Base-by-base conservation (phyloP, 2,113 vertebrate genomes). In the Xerus inauris region DNA sequence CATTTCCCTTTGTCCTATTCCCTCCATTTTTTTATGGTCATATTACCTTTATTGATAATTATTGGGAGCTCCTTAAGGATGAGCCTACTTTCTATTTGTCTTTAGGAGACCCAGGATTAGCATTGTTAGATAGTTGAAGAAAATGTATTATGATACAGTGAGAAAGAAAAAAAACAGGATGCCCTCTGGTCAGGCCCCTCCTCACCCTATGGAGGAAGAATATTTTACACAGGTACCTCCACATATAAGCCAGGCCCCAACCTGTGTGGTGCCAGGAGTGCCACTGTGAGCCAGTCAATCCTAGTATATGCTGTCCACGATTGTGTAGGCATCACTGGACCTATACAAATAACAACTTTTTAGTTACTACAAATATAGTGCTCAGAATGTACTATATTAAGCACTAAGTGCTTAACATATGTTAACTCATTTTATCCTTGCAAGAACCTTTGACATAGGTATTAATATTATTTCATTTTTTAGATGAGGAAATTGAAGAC, bases 21-120 rank as follows among this genome's bases (percentile, higher is more conserved):
- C 28, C 22, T 95, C 49, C 87, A 24, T 16, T 90, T 73, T 73
- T 47, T 76, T 90, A 86, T 87, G 54, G 47, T 88, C 17, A 69
- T 83, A 38, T 94, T 87, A 64, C 10, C 22, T 95, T 62, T 64
- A 67, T 82, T 62, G 30, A 47, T 87, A 86, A 83, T 94, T 96
- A 75, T 17, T 54, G 57, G 64, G 35, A 54, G 5, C 35, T 94
- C 51, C 85, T 93, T 79, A 72, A 89, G 38, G 14, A 75, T 47
- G 19, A 22, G 35, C 45, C 79, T 84, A 5, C 67, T 94, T 71
- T 92, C n/a, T 77, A 2, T 80, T 87, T 88, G 28, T 88, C 35
- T 89, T 91, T 71, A 16, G 89, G 73, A 87, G 35, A 38, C 22
- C 30, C 38, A 51, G 42, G 51, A 35, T 79, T 80, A 64, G 8